Conservation (phyloP, 2,888 invertebrate genomes). For the Watsonalla binaria region DNA sequence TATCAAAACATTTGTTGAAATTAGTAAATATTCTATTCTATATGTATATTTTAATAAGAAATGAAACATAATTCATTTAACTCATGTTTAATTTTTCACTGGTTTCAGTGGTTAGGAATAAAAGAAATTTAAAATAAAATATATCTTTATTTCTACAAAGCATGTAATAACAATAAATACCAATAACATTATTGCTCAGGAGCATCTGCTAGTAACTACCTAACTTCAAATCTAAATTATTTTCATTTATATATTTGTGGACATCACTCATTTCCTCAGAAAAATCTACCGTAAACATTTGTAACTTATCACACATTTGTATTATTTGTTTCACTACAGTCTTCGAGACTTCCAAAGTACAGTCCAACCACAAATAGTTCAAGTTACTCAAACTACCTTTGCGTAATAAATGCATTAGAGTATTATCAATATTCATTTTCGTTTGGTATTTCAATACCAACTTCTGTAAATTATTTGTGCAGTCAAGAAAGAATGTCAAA, state of each 20-base stretch:
- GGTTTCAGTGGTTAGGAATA: slow-evolving; percentile 1
- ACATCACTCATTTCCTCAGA: slow-evolving; percentile 52
- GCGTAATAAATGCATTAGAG: slow-evolving; percentile 48
- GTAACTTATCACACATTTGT: slow-evolving; percentile 52
- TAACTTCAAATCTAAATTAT: slow-evolving; percentile 66
- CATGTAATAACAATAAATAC: slow-evolving; percentile 19
- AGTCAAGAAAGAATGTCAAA: slow-evolving; percentile 58
- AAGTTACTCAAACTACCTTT: slow-evolving; percentile 58
- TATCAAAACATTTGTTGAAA: background rate
- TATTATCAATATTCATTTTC: slow-evolving; percentile 56
- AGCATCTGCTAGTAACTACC: slow-evolving; percentile 53
- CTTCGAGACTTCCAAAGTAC: slow-evolving; percentile 64
- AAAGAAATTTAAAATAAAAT: slow-evolving; percentile 21
- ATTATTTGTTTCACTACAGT: slow-evolving; percentile 56
- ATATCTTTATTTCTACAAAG: slow-evolving; percentile 28
- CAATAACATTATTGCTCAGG: slow-evolving; percentile 16
- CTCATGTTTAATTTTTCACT: background rate
- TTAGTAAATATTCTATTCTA: slow-evolving; percentile 19
- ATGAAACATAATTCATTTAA: too few relatives aligned
- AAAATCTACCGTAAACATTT: slow-evolving; percentile 60
- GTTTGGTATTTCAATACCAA: slow-evolving; percentile 65
- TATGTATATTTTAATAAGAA: background rate
- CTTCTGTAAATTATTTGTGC: slow-evolving; percentile 54
- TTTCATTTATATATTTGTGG: slow-evolving; percentile 54
- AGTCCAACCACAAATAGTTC: slow-evolving; percentile 64